Conservation (phyloP, 2,888 invertebrate genomes). For the Pseudanteris insignis region DNA sequence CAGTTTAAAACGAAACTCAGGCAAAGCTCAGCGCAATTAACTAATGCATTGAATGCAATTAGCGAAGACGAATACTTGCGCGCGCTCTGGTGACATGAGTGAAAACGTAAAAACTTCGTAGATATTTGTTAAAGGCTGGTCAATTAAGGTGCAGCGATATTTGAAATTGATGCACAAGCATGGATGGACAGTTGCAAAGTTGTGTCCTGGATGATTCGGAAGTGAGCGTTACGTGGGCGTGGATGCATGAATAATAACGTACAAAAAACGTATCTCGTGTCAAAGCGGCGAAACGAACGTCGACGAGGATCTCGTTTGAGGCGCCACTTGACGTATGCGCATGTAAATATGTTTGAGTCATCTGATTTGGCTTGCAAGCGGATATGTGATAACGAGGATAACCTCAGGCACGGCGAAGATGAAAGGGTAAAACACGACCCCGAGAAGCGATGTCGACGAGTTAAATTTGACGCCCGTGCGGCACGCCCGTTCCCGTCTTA, state of each 20-base stretch:
- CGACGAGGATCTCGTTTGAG: constrained; percentile 31
- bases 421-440: constrained; percentile 36
- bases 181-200: constrained; percentile 24
- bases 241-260: constrained; percentile 38
- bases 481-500: constrained; percentile 18
- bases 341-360: constrained; percentile 39
- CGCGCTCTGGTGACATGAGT: too few relatives aligned
- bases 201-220: constrained; percentile 18
- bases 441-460: constrained; percentile 25
- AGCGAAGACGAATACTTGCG: too few relatives aligned
- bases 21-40: too few relatives aligned
- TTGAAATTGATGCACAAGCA: constrained; percentile 38
- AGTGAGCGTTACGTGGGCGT: constrained; percentile 18
- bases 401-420: constrained; percentile 26
- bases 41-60: too few relatives aligned
- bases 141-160: constrained; percentile 28
- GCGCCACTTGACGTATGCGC: constrained; percentile 22
- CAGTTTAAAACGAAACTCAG: too few relatives aligned
- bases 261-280: constrained; percentile 35
- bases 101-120: too few relatives aligned
- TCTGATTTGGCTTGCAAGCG: constrained; percentile 35
- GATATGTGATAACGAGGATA: constrained; percentile 39
- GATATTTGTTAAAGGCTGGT: too few relatives aligned
- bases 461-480: constrained; percentile 33
- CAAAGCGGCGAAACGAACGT: constrained; percentile 27